Evolutionary conservation across 2,888 invertebrate species (phyloP), one percentile per base, ranked within the genome.

Genomic region (Parascotia fuliginaria): DNA sequence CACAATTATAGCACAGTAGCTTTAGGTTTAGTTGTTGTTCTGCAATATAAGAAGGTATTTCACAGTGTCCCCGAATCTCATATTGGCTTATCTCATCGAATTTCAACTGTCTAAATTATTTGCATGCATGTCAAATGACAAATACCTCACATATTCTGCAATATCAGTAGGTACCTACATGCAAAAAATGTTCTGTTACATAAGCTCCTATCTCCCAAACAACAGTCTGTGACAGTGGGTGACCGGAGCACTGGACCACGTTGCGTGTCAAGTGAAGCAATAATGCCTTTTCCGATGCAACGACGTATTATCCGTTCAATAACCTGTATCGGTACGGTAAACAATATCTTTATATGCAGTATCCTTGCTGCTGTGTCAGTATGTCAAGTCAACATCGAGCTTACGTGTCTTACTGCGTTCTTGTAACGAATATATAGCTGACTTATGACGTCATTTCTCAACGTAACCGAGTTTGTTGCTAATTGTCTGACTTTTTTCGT

Each of bases 261-360:
- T 68, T 65, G 39, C 63, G 63, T 60, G 52, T 48, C 39, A 14
- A 28, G 24, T 67, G 70, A 43, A 46, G 71, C 46, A 73, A 74
- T 41, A 12, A 41, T 52, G 53, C 62, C 66, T 63, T 67, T 70
- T 67, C 32, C 42, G 40, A 64, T 59, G 47, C 45, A 55, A 49
- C 42, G 29, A 49, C 45, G 42, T 51, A 57, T 53, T 41, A 47
- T 39, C 37, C 49, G 59, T 57, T 55, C 65, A 55, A 52, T 58
- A 54, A 65, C 60, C 54, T 48, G 42, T 29, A n/a, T 12, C 42
- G 39, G 13, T 15, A 12, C 39, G n/a, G 45, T 47, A 52, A 63
- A 60, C 55, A 55, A 50, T 46, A 43, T 53, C 42, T 55, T 56
- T 19, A 36, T 34, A 38, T 57, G 41, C 48, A 33, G 33, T 39